Conservation (phyloP, 1,140 invertebrate species). For the Zaprionus camerounensis region DNA sequence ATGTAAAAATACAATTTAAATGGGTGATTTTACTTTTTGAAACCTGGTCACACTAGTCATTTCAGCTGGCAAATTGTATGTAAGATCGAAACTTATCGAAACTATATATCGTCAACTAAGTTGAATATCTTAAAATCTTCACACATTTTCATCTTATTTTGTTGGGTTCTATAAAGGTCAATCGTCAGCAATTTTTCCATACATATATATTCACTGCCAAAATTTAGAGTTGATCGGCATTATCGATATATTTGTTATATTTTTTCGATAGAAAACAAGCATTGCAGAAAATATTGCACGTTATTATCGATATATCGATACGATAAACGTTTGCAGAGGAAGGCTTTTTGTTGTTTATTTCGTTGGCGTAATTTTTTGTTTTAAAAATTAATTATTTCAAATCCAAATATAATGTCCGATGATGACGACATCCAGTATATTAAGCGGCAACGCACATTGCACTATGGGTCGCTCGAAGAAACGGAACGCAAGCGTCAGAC, state of each 20-base stretch:
- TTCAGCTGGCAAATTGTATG: too few species aligned
- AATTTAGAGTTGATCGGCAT: not conserved
- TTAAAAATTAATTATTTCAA: conserved; percentile 73
- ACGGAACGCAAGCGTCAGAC: conserved; percentile 88
- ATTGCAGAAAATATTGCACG: not conserved
- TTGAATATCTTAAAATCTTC: too few species aligned
- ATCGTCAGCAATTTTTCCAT: not conserved
- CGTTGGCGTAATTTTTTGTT: conserved; percentile 77
- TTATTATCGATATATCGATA: conserved; percentile 40
- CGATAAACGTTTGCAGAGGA: conserved; percentile 67
- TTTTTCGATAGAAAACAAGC: not conserved
- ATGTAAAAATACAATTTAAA: not conserved
- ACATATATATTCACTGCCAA: not conserved
- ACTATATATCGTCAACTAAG: too few species aligned
- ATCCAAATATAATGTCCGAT: conserved; percentile 90
- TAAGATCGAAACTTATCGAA: too few species aligned
- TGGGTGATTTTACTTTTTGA: too few species aligned
- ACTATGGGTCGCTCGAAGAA: conserved; percentile 95
- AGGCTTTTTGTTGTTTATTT: conserved; percentile 74
- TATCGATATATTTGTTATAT: not conserved
- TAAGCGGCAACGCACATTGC: conserved; percentile 91
- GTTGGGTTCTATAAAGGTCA: too few species aligned
- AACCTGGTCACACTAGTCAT: too few species aligned
- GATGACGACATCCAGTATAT: conserved; percentile 92
- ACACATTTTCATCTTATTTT: too few species aligned